These are phyloP conservation scores for Allophyes oxyacanthae DNA, from an alignment of 2,888 invertebrate species.

Conservation along the genomic window DNA sequence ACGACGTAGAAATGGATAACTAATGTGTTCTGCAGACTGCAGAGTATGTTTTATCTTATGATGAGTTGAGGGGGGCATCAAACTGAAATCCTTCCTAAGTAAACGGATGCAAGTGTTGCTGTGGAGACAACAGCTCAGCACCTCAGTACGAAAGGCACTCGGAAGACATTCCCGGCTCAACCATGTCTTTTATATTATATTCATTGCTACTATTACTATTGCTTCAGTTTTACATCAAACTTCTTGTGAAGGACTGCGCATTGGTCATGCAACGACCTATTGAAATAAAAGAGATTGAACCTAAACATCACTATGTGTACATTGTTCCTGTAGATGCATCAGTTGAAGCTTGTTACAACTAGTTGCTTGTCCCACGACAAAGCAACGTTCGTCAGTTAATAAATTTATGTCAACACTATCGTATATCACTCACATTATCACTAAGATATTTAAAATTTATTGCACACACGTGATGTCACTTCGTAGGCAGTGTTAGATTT, in stretches of 20 bases:
- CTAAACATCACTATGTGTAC: slow-evolving; percentile 49
- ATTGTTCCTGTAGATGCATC: slow-evolving; percentile 28
- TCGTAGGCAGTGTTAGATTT: slow-evolving; percentile 68
- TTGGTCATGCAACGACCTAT: slow-evolving; percentile 46
- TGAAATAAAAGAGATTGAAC: slow-evolving; percentile 41
- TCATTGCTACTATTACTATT: slow-evolving; percentile 33
- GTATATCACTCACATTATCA: slow-evolving; percentile 52
- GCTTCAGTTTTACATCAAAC: slow-evolving; percentile 45
- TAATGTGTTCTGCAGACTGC: slow-evolving; percentile 9
- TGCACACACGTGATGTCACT: slow-evolving; percentile 71
- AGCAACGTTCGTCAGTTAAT: slow-evolving; percentile 20
- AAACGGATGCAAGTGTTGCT: slow-evolving; percentile 27
- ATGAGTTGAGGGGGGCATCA: slow-evolving; percentile 3
- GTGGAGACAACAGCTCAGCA: slow-evolving; percentile 41
- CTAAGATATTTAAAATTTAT: slow-evolving; percentile 63
- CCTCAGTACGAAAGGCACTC: slow-evolving; percentile 55
- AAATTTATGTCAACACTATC: slow-evolving; percentile 38
- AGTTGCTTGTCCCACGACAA: slow-evolving; percentile 23
- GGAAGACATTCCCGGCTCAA: slow-evolving; percentile 37
- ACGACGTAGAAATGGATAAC: slow-evolving; percentile 7
- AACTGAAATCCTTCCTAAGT: slow-evolving; percentile 15
- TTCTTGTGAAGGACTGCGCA: slow-evolving; percentile 49
- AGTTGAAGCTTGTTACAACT: slow-evolving; percentile 29
- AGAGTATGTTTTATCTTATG: slow-evolving; percentile 5
- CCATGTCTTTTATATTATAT: slow-evolving; percentile 37